Conservation (phyloP, 2,888 invertebrate species). For the Hanleya hanleyi region DNA sequence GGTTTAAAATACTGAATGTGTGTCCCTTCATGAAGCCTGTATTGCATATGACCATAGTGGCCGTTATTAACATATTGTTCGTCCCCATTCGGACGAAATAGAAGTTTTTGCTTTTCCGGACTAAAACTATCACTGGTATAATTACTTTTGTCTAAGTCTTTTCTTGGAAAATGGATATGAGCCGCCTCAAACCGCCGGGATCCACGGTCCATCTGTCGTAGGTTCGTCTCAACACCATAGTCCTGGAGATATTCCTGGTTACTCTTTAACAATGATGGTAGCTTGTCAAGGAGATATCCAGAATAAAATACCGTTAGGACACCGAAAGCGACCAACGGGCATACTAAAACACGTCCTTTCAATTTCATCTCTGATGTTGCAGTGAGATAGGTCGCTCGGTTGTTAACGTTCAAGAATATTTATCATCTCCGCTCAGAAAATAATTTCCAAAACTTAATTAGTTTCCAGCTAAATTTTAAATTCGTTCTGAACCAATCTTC, state of each 20-base stretch:
- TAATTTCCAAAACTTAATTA: too few relatives aligned
- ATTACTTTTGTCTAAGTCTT: conserved; percentile 56
- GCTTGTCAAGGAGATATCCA: background rate
- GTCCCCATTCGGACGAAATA: background rate
- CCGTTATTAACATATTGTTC: background rate
- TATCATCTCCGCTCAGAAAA: too few relatives aligned
- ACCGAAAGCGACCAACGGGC: background rate
- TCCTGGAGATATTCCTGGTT: background rate
- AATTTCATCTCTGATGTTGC: conserved; percentile 12
- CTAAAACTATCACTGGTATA: conserved; percentile 44
- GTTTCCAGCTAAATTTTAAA: too few relatives aligned
- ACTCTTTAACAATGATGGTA: background rate
- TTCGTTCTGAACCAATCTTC: background rate
- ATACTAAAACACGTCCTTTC: background rate
- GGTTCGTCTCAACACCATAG: background rate
- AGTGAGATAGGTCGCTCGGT: too few relatives aligned
- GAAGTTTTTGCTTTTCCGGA: conserved; percentile 9
- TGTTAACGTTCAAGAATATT: too few relatives aligned
- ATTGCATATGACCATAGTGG: background rate
- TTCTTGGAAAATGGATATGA: conserved; percentile 51
- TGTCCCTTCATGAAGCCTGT: background rate
- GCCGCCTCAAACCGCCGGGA: conserved; percentile 25
- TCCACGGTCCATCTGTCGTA: background rate
- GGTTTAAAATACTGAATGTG: background rate
- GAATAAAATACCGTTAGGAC: background rate